These are phyloP conservation scores for Boloria euphrosyne DNA, from an alignment of 2,888 invertebrate genomes.

Conservation along the genomic window DNA sequence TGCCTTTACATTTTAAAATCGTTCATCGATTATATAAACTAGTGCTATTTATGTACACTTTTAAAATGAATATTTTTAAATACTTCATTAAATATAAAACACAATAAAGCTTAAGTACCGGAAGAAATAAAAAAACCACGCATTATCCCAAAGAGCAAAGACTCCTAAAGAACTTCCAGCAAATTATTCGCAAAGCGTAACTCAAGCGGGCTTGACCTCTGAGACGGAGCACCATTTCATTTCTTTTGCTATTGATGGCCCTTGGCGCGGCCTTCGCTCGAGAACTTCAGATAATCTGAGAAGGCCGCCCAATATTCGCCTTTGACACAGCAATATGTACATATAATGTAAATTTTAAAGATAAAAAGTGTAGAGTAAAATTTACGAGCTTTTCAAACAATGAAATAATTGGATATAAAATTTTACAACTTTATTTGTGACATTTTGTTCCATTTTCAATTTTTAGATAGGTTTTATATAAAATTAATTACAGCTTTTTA, in stretches of 20 bases:
- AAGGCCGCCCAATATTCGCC: slow-evolving; percentile 62
- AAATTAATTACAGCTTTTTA: too few species aligned
- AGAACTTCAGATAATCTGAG: slow-evolving; percentile 58
- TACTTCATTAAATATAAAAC: too few species aligned
- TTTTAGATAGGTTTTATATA: not conserved
- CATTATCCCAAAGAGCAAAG: slow-evolving; percentile 19
- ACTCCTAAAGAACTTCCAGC: slow-evolving; percentile 25
- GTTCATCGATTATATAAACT: too few species aligned
- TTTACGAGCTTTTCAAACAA: too few species aligned
- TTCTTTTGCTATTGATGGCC: slow-evolving; percentile 54
- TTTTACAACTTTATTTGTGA: too few species aligned
- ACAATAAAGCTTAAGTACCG: not conserved
- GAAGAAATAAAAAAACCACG: slow-evolving; percentile 16
- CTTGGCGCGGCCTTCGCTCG: slow-evolving; percentile 55
- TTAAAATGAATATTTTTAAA: not conserved
- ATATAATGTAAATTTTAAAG: slow-evolving; percentile 13
- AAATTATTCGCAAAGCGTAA: slow-evolving; percentile 39
- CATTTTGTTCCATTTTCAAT: not conserved
- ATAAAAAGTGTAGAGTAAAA: too few species aligned
- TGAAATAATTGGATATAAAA: too few species aligned
- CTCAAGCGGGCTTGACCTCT: slow-evolving; percentile 52
- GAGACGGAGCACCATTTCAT: slow-evolving; percentile 51
- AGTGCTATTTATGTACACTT: too few species aligned
- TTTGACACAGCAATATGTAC: slow-evolving; percentile 14
- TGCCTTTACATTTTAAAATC: too few species aligned